These are phyloP conservation scores for Escarpia spicata DNA, from an alignment of 2,888 invertebrate species.

Conservation along the genomic window DNA sequence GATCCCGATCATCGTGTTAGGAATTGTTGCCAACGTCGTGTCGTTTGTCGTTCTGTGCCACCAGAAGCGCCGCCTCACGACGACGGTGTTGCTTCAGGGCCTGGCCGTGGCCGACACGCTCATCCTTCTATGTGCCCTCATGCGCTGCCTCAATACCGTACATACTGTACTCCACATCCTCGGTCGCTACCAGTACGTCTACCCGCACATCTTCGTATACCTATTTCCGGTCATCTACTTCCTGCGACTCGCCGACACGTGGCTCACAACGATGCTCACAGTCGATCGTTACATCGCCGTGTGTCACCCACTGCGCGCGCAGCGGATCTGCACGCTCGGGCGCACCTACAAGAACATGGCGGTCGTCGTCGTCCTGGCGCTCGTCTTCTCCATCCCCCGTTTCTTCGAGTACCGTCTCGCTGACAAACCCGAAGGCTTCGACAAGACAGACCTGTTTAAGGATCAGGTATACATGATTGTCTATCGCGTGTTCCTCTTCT, in stretches of 20 bases:
- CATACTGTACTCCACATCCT: background rate
- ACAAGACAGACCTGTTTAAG: slow-evolving; percentile 28
- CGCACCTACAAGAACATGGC: slow-evolving; percentile 35
- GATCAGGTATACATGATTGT: slow-evolving; percentile 37
- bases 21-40: slow-evolving; percentile 41
- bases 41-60: slow-evolving; percentile 28
- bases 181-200: background rate
- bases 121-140: slow-evolving; percentile 7
- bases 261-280: slow-evolving; percentile 43
- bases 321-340: slow-evolving; percentile 38
- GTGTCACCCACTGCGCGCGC: slow-evolving; percentile 41
- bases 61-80: slow-evolving; percentile 30
- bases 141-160: background rate
- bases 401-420: slow-evolving; percentile 36
- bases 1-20: slow-evolving; percentile 28
- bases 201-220: background rate
- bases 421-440: slow-evolving; percentile 22
- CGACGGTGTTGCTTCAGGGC: slow-evolving; percentile 28
- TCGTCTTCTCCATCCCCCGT: slow-evolving; percentile 38
- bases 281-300: slow-evolving; percentile 43
- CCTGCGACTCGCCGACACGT: slow-evolving; percentile 36
- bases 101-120: slow-evolving; percentile 31
- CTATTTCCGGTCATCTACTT: slow-evolving; percentile 31
- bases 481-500: slow-evolving; percentile 40
- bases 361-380: slow-evolving; percentile 30